Percentiles rank a stretch among this genome's conserved stretches.
Evolutionary conservation across 2,888 invertebrate genomes (phyloP).

Genomic region (Phalera bucephala): DNA sequence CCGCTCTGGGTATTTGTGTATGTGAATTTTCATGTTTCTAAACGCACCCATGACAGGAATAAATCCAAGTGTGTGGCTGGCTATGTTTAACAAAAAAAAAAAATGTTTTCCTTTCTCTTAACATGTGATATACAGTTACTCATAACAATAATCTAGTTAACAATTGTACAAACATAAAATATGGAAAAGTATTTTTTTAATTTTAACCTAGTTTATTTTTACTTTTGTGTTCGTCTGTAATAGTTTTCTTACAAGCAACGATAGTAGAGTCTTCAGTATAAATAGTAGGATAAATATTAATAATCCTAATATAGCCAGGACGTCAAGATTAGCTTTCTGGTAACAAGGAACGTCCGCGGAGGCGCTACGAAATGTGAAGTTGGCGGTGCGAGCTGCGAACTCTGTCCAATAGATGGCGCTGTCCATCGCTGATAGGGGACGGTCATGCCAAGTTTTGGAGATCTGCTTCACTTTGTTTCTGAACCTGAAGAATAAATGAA

Average conservation of each 20-base stretch:
- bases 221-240: slow-evolving; percentile 9
- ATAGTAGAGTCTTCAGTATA: slow-evolving; percentile 8
- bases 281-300: slow-evolving; percentile 6
- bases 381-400: slow-evolving; percentile 77
- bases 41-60: too few relatives aligned
- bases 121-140: too few relatives aligned
- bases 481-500: slow-evolving; percentile 52
- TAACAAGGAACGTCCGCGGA: slow-evolving; percentile 75
- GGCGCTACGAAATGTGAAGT: slow-evolving; percentile 63
- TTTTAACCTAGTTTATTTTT: slow-evolving; percentile 13
- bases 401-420: slow-evolving; percentile 85
- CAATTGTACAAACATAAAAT: too few relatives aligned
- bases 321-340: slow-evolving; percentile 69
- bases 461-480: slow-evolving; percentile 66
- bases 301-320: slow-evolving; percentile 29
- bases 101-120: too few relatives aligned
- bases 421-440: slow-evolving; percentile 81
- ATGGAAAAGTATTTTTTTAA: too few relatives aligned
- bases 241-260: slow-evolving; percentile 1
- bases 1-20: too few relatives aligned
- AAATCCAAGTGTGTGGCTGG: too few relatives aligned
- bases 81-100: too few relatives aligned
- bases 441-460: slow-evolving; percentile 81
- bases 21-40: too few relatives aligned
- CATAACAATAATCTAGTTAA: too few relatives aligned